Base-by-base conservation (phyloP, 2,113 vertebrate species). In the Cynoglossus semilaevis region DNA sequence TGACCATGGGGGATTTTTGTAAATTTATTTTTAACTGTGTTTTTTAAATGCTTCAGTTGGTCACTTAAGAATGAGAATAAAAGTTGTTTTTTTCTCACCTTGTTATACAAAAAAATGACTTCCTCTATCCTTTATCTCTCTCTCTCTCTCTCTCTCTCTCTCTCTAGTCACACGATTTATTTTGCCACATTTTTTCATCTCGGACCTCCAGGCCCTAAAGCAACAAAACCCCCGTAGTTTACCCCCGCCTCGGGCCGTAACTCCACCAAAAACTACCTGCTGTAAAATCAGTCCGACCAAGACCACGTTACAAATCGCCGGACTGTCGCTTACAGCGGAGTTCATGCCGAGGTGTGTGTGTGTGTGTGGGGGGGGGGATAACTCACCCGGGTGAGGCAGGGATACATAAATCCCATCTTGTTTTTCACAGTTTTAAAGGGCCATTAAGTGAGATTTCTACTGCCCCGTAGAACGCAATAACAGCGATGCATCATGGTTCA, bases 381-480 rank as follows among this genome's bases (percentile, higher is more conserved):
- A 54, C 51, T 74, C 19, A 35, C 46, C 35, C 59, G 66, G 66
- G 53, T 63, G 57, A 15, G 16, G 11, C 13, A 10, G 54, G 38
- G 13, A 15, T 14, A 15, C 37, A 64, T 75, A 37, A 61, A 68
- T 68, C 63, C 58, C 50, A 51, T 15, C 62, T 55, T 61, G 64
- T 65, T 69, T 54, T 63, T 56, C 42, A 50, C 47, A 6, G 35
- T 35, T 9, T 52, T 64, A 52, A 64, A 57, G 43, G 47, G 44
- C 34, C 42, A 62, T 75, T 61, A 54, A 46, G 35, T 50, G 17
- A 72, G 55, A 75, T 61, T 54, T 72, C 63, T 48, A 12, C 37
- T 15, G 51, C 45, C 41, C 22, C 2, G 6, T 17, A 2, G 47
- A 34, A 54, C 48, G 53, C 46, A 70, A 53, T 54, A 43, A 58